Conservation (phyloP, 2,888 invertebrate species). For the Pollenia labialis region DNA sequence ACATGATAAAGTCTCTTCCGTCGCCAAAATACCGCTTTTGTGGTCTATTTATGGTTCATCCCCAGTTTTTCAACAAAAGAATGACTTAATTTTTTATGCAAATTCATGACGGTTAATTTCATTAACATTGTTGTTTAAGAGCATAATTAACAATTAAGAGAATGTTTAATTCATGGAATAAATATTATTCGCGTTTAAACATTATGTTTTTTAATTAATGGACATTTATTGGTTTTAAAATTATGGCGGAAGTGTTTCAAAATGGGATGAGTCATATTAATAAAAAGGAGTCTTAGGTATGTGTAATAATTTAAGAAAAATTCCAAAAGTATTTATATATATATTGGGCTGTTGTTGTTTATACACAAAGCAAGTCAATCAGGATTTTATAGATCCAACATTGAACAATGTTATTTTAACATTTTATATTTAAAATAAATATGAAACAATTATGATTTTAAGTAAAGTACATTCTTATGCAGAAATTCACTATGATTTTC, state of each 20-base stretch:
- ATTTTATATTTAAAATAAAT: no score
- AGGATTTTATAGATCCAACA: no score
- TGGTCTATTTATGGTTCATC: not conserved
- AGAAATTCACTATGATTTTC: no score
- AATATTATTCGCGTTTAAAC: slow-evolving; percentile 18
- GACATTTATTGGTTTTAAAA: not conserved
- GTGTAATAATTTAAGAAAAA: no score
- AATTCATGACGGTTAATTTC: slow-evolving; percentile 9
- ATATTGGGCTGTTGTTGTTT: no score
- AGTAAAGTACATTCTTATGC: no score
- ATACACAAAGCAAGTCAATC: no score
- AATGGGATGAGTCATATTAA: not conserved
- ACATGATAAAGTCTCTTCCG: slow-evolving; percentile 36
- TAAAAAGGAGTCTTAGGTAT: no score
- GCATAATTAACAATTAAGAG: slow-evolving; percentile 47
- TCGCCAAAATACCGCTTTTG: slow-evolving; percentile 42
- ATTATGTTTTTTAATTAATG: slow-evolving; percentile 5
- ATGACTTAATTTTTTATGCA: slow-evolving; percentile 63
- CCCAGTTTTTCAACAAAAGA: not conserved
- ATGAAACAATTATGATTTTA: no score
- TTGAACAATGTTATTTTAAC: no score
- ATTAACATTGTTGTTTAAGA: slow-evolving; percentile 24
- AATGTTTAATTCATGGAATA: not conserved
- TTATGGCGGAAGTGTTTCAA: slow-evolving; percentile 2
- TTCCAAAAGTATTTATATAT: no score